Base-by-base conservation (phyloP, 2,113 vertebrate species). In the Pyrgilauda ruficollis region DNA sequence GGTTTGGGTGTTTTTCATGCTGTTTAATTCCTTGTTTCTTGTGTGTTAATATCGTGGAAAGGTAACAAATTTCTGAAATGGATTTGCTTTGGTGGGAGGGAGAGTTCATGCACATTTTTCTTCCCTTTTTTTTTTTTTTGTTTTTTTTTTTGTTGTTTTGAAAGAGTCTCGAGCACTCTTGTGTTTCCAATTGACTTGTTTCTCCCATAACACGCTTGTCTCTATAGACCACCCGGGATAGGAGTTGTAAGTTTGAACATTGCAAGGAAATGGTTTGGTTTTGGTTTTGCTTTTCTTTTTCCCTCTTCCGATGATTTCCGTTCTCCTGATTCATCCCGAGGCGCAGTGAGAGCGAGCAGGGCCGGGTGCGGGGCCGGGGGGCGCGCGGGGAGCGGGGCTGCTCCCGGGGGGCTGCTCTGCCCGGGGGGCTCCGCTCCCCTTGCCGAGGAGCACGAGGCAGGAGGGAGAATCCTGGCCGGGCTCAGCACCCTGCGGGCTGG, bases 161-260 rank as follows among this genome's bases (percentile, higher is more conserved):
- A 61, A 56, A 96, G 91, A 97, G 94, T 96, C 94, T 74, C 27
- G 52, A 97, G 74, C 96, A 86, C 93, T 79, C 80, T 73, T 39
- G 66, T 84, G 95, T 95, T 96, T 97, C 96, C 75, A 30, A 67
- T 68, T 84, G 88, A 96, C 95, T 80, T 96, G 93, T 96, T 97
- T 96, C 90, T 97, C 91, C 94, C 93, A 83, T 97, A 92, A 97
- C 94, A 88, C 61, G 95, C 84, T 95, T 95, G 94, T 97, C 96
- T 97, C 95, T 95, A 83, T 92, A 97, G 90, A 95, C 50, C 88
- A 92, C 94, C 95, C 83, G 93, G 93, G 95, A 94, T 95, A 97
- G 96, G 94, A 94, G 93, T 58, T 96, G 96, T 95, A 96, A 97
- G 94, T 97, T 94, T 92, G 44, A 91, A 95, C 93, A 77, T 56